These are phyloP conservation scores for Condylura cristata DNA, from an alignment of 2,113 vertebrate species.

Conservation along the genomic window DNA sequence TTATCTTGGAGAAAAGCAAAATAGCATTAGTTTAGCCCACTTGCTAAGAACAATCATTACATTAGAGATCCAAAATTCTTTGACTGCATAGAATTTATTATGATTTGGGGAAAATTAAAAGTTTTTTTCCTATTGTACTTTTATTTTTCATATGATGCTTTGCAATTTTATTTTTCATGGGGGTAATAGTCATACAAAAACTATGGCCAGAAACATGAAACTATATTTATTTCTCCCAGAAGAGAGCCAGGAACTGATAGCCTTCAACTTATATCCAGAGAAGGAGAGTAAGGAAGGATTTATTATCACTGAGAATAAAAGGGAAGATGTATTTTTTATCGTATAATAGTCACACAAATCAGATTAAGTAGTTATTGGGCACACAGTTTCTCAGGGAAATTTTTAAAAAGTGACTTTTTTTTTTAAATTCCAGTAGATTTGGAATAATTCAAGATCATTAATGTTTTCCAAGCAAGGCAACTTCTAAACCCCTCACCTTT, in stretches of 20 bases:
- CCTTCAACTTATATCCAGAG: neutral
- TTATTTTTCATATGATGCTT: neutral
- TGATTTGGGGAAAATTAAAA: neutral
- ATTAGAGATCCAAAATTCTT: neutral
- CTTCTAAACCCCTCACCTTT: neutral
- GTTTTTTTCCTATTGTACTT: neutral
- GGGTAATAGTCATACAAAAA: neutral
- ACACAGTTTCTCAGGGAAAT: neutral
- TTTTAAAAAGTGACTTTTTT: neutral
- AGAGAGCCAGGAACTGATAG: neutral
- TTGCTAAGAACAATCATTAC: constrained; percentile 2
- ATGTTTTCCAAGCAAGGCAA: neutral
- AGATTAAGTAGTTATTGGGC: neutral
- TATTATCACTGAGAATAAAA: neutral
- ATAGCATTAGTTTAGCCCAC: neutral
- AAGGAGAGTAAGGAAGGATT: neutral
- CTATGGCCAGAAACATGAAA: neutral
- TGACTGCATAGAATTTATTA: constrained; percentile 19
- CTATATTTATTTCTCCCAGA: neutral
- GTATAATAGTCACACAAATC: neutral
- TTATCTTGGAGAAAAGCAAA: neutral
- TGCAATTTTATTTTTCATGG: constrained; percentile 37
- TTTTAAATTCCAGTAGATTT: neutral
- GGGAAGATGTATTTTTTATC: neutral
- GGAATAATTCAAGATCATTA: neutral